These are phyloP conservation scores for Cygnus buccinator DNA, from an alignment of 2,113 vertebrate species.

Conservation along the genomic window DNA sequence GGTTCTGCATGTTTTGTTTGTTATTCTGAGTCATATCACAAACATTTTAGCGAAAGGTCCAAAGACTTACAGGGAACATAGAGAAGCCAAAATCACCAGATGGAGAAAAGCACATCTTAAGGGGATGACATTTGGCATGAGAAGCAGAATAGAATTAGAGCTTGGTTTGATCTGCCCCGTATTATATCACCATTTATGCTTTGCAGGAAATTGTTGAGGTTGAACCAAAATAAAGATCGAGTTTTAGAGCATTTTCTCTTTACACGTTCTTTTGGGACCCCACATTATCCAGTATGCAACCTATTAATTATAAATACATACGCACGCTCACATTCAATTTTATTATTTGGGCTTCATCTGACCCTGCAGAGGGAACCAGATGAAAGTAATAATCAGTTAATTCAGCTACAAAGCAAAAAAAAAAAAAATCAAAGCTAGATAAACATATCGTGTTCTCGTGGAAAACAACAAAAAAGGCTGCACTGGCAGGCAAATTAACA, in stretches of 20 bases:
- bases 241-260: conserved; percentile 27
- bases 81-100: conserved; percentile 58
- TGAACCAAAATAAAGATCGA: not conserved
- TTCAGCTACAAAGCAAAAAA: conserved; percentile 51
- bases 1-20: conserved; percentile 71
- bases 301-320: conserved; percentile 59
- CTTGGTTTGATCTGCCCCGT: conserved; percentile 32
- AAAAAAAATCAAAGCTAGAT: conserved; percentile 55
- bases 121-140: conserved; percentile 54
- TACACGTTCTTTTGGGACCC: conserved; percentile 17
- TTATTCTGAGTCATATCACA: conserved; percentile 79
- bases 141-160: conserved; percentile 19
- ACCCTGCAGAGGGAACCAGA: conserved; percentile 58
- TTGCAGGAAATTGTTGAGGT: conserved; percentile 49
- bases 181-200: not conserved
- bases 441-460: conserved; percentile 56
- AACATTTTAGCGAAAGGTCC: conserved; percentile 72
- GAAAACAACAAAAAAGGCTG: conserved; percentile 54
- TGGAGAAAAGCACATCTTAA: conserved; percentile 56
- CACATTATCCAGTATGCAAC: conserved; percentile 35
- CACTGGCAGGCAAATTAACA: not conserved
- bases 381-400: conserved; percentile 64
- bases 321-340: conserved; percentile 56
- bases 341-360: conserved; percentile 53
- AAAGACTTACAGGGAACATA: conserved; percentile 56